phyloP scores from a whole-genome alignment of 2,113 vertebrate genomes.

The Vulpes ferrilata region DNA sequence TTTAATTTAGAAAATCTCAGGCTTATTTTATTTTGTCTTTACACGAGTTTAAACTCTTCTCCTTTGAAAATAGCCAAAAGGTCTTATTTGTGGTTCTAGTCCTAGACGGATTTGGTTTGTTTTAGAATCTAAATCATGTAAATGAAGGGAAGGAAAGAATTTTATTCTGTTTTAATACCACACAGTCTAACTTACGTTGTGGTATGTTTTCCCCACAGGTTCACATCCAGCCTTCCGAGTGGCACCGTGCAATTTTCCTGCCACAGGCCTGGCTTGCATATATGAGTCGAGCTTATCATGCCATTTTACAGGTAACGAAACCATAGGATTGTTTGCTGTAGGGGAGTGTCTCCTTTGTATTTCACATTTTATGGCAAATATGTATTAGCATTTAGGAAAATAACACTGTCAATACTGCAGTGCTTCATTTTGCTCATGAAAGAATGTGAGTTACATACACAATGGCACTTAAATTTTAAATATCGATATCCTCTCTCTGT shows the following conservation, averaged over 20 bases:
- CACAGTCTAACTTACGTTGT: not conserved
- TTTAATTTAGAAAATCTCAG: conserved; percentile 78
- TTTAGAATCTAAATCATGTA: conserved; percentile 53
- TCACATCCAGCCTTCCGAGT: conserved; percentile 96
- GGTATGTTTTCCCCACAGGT: conserved; percentile 87
- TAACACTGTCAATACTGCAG: not conserved
- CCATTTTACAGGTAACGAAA: conserved; percentile 92
- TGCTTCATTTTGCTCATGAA: not conserved
- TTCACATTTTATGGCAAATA: not conserved
- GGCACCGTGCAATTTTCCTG: conserved; percentile 94
- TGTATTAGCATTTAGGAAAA: conserved; percentile 19
- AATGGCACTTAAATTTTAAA: not conserved
- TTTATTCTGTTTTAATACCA: not conserved
- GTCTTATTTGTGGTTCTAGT: conserved; percentile 63
- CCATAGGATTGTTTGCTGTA: not conserved
- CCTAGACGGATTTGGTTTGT: conserved; percentile 36
- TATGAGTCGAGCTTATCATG: conserved; percentile 94
- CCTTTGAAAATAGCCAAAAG: conserved; percentile 59
- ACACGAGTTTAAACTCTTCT: conserved; percentile 21
- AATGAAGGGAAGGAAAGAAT: conserved; percentile 20
- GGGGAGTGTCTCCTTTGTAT: not conserved
- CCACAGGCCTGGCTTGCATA: conserved; percentile 95
- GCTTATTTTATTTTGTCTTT: conserved; percentile 65
- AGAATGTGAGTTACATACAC: not conserved
- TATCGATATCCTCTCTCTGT: too few species aligned